Evolutionary conservation across 1,140 invertebrate genomes (phyloP), one percentile per base, ranked within the genome.

Genomic region (Drosophila orena): DNA sequence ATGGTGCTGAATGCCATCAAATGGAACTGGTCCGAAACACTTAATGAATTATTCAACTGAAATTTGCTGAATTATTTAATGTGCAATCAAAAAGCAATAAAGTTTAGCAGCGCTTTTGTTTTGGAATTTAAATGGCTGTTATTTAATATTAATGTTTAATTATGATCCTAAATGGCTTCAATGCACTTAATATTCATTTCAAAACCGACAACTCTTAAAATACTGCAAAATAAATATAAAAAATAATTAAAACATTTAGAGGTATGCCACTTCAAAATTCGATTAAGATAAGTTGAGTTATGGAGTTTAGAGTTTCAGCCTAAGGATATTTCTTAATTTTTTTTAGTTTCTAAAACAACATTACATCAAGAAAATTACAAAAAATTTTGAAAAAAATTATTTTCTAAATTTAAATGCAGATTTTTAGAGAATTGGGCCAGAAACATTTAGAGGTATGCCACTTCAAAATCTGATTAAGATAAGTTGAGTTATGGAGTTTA

Each of bases 41-140:
- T 44, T 17, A 34, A 38, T 56, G 17, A 55, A 70, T 38, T 70
- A 69, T 69, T 69, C 22, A 70, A 69, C 44, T 46, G 24, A 46
- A 46, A 47, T 38, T 46, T 27, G 10, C 34, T 70, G 17, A 34
- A 70, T 55, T 69, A 69, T 70, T 70, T 69, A 47, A 46, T 44
- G 35, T 20, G 47, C 65, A 43, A 66, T 69, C 65, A 69, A 66
- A 68, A 68, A 66, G 47, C 65, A 69, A 68, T 44, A 34, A 46
- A 46, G 40, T 38, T 56, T 55, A 53, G 38, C 15, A 14, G 14
- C 15, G 40, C 69, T 56, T 69, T 56, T 64, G 53, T 46, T 37
- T 37, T 24, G 40, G 0, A 11, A 44, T 35, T 35, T 15, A 20
- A 56, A 56, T 11, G 34, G 27, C n/a, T 30, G 64, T 68, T 10